A percentile compares a stretch with the other conserved stretches of the same genome.
Conservation (phyloP, 2,797 vertebrate species). For the Lutra lutra region DNA sequence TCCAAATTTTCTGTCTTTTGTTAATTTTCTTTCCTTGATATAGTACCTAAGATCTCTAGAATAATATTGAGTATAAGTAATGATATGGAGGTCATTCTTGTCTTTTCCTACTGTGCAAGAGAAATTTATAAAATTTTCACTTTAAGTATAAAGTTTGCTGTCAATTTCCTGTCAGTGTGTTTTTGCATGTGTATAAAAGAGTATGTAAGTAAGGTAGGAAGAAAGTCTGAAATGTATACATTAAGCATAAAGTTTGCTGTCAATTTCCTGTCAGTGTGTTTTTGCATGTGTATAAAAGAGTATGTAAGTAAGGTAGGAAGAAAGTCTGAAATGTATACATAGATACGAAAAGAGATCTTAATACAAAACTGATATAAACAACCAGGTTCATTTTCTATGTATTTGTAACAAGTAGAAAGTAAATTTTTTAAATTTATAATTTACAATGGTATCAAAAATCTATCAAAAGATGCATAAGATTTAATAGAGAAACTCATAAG, state of each 20-base stretch:
- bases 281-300: background rate
- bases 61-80: background rate
- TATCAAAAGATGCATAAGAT: background rate
- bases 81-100: background rate
- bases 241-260: background rate
- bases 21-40: background rate
- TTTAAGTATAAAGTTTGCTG: background rate
- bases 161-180: background rate
- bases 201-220: too few species aligned
- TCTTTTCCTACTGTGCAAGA: background rate
- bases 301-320: background rate
- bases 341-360: background rate
- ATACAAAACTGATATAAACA: background rate
- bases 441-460: background rate
- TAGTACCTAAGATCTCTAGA: background rate
- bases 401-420: background rate
- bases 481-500: background rate
- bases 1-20: background rate
- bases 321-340: background rate
- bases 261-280: background rate
- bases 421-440: background rate
- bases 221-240: too few species aligned
- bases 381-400: background rate
- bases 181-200: background rate
- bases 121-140: background rate